These are phyloP conservation scores for Ahaetulla prasina DNA, from an alignment of 2,113 vertebrate genomes.

Conservation along the genomic window DNA sequence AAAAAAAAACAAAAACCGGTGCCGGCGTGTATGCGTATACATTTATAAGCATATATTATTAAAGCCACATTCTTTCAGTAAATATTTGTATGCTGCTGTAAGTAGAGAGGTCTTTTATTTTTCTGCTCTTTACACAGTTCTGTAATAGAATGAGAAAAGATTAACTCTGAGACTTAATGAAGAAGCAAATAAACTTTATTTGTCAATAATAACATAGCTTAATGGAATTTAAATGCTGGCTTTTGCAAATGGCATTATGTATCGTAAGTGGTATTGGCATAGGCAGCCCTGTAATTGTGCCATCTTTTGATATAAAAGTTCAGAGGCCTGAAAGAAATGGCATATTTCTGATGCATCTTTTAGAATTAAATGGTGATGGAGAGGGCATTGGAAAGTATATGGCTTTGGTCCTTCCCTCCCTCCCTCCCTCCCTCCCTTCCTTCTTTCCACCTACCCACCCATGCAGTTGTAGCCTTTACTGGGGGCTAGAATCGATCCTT, in stretches of 20 bases:
- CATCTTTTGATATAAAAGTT: neutral
- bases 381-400: neutral
- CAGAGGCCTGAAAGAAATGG: neutral
- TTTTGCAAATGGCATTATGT: neutral
- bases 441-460: too few species aligned
- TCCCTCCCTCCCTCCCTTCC: too few species aligned
- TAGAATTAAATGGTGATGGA: neutral
- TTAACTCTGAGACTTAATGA: neutral
- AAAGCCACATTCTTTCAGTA: neutral
- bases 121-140: neutral
- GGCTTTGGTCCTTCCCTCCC: accelerated
- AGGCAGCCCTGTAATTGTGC: neutral
- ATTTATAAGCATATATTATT: neutral
- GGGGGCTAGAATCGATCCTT: neutral
- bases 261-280: neutral
- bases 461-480: neutral
- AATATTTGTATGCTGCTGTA: neutral
- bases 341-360: neutral
- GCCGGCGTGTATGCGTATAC: neutral
- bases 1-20: neutral
- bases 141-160: neutral
- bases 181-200: neutral
- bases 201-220: neutral
- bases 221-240: neutral
- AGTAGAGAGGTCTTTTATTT: neutral